Percentiles rank a stretch among this genome's conserved stretches.
phyloP scores from a whole-genome alignment of 2,888 invertebrate species.

The Chaitophorus viminalis region DNA sequence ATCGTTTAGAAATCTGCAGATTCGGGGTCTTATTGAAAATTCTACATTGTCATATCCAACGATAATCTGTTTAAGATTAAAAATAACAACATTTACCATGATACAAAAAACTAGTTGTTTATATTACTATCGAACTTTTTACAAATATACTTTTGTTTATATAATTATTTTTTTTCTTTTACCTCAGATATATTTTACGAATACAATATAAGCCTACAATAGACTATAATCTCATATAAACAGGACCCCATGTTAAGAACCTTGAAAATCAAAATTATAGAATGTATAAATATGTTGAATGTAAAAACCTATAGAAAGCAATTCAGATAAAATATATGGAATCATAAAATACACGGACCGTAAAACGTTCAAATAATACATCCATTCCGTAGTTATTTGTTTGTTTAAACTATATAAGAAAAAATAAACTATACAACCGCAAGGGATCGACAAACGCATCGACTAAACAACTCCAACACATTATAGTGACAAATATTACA shows the following conservation, averaged over 20 bases:
- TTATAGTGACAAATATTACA: neutral
- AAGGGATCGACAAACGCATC: neutral
- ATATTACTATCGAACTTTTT: neutral
- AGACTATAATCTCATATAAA: neutral
- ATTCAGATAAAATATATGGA: slow-evolving; percentile 13
- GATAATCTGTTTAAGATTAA: too few relatives aligned
- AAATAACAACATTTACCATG: too few relatives aligned
- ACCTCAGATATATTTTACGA: neutral
- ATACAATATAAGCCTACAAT: neutral
- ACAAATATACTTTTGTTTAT: neutral
- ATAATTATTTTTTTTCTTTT: neutral
- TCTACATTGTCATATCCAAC: neutral
- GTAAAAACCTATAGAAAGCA: slow-evolving; percentile 37
- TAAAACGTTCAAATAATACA: neutral
- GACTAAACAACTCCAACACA: neutral
- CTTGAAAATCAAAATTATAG: slow-evolving; percentile 36
- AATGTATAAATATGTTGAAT: slow-evolving; percentile 20
- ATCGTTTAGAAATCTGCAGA: neutral
- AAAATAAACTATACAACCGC: neutral
- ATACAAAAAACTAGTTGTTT: too few relatives aligned
- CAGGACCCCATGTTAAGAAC: neutral
- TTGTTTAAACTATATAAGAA: neutral
- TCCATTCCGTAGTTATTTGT: neutral
- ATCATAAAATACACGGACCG: slow-evolving; percentile 22
- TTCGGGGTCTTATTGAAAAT: neutral